phyloP scores from a whole-genome alignment of 2,888 invertebrate species.

The Clitarchus hookeri region DNA sequence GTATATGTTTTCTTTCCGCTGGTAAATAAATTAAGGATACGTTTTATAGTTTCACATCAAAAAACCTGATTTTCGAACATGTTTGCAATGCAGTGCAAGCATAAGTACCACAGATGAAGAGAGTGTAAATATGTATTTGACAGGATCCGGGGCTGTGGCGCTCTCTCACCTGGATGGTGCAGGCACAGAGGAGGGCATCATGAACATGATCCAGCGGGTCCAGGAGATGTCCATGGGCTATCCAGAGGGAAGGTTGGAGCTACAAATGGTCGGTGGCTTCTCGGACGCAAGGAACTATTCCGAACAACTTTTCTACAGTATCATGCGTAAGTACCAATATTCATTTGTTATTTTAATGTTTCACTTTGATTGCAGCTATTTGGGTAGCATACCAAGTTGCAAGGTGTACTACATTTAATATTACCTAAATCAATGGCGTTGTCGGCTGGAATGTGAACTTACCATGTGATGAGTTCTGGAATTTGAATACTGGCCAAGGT shows the following conservation, averaged over 20 bases:
- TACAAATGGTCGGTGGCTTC: slow-evolving; percentile 91
- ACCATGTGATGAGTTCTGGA: too few relatives aligned
- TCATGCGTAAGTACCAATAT: slow-evolving; percentile 73
- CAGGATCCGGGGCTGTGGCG: slow-evolving; percentile 87
- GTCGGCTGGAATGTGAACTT: too few relatives aligned
- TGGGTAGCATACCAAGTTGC: too few relatives aligned
- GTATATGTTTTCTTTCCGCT: too few relatives aligned
- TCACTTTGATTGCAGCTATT: neutral
- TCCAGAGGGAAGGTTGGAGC: slow-evolving; percentile 85
- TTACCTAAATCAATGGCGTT: too few relatives aligned
- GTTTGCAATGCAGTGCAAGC: too few relatives aligned
- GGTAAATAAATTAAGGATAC: too few relatives aligned
- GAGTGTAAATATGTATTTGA: slow-evolving; percentile 36
- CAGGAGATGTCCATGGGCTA: slow-evolving; percentile 84
- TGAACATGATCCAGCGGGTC: slow-evolving; percentile 82
- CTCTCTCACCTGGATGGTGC: slow-evolving; percentile 84
- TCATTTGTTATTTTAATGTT: slow-evolving; percentile 4
- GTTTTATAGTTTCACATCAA: too few relatives aligned
- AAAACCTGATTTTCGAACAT: too few relatives aligned
- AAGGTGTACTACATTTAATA: too few relatives aligned
- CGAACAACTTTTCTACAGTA: slow-evolving; percentile 85
- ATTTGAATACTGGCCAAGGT: too few relatives aligned
- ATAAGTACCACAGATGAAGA: too few relatives aligned
- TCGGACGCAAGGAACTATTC: slow-evolving; percentile 84
- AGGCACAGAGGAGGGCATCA: slow-evolving; percentile 81